Percentiles rank a stretch among this genome's conserved stretches.
phyloP scores from a whole-genome alignment of 2,888 invertebrate genomes.

The Drosophila cracens region DNA sequence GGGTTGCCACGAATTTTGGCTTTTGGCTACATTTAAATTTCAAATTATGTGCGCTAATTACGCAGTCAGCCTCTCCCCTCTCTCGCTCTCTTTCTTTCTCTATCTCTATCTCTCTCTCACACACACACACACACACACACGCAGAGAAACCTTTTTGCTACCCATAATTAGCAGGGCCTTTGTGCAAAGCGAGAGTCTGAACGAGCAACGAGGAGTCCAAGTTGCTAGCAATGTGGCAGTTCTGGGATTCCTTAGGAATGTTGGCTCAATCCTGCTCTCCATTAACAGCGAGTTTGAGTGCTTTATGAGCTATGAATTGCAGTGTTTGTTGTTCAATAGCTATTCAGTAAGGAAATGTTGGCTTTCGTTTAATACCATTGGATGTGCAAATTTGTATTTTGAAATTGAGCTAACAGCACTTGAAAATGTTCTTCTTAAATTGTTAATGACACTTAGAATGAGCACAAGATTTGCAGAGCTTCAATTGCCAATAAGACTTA shows the following conservation, averaged over 20 bases:
- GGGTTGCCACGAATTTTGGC: constrained; percentile 58
- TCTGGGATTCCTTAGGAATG: constrained; percentile 59
- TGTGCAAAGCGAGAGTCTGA: constrained; percentile 47
- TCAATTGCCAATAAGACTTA: not conserved
- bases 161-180: constrained; percentile 74
- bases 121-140: constrained; percentile 22
- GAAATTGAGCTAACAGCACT: not conserved
- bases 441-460: not conserved
- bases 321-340: constrained; percentile 1
- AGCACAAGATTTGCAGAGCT: not conserved
- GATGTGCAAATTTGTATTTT: not conserved
- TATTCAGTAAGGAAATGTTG: not conserved
- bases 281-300: not conserved
- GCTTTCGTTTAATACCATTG: not conserved
- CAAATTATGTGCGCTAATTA: constrained; percentile 81
- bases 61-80: constrained; percentile 25
- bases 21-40: constrained; percentile 81
- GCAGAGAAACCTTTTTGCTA: constrained; percentile 65
- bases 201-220: constrained; percentile 8
- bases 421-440: not conserved
- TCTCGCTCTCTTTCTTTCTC: not conserved
- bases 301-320: not conserved
- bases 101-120: not conserved
- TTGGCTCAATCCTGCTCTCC: constrained; percentile 17
- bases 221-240: not conserved